Evolutionary conservation across 1,140 invertebrate species (phyloP).

Genomic region (Chymomyza costata): DNA sequence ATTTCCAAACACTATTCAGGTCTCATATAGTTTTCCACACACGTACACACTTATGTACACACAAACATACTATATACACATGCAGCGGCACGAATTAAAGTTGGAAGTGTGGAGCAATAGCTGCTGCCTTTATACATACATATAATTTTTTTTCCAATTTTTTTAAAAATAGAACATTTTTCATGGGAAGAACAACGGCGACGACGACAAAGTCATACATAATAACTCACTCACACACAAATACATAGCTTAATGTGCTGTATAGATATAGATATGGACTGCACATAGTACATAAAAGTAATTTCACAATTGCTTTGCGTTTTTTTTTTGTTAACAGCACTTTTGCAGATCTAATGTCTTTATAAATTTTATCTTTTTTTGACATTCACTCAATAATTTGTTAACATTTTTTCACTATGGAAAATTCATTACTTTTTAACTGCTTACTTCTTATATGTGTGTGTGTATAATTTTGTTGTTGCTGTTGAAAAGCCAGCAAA

Average conservation of each 20-base stretch:
- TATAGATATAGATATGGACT: constrained; percentile 2
- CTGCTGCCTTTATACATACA: constrained; percentile 16
- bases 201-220: constrained; percentile 17
- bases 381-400: no score
- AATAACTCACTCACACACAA: constrained; percentile 16
- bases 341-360: no score
- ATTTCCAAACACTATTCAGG: no score
- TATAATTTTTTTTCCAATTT: no score
- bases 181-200: constrained; percentile 50
- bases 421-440: constrained; percentile 22
- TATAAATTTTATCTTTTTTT: no score
- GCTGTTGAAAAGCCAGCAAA: constrained; percentile 45
- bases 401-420: background rate
- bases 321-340: background rate
- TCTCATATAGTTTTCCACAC: constrained; percentile 26
- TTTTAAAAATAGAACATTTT: constrained; percentile 70
- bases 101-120: constrained; percentile 64
- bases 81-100: constrained; percentile 41
- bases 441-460: constrained; percentile 24
- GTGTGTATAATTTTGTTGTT: constrained; percentile 35
- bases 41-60: constrained; percentile 13
- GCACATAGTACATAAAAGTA: constrained; percentile 23
- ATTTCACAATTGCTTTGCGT: constrained; percentile 4
- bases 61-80: background rate
- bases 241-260: no score